Evolutionary conservation across 2,888 invertebrate genomes (phyloP).

Genomic region (Augiades crinisus): DNA sequence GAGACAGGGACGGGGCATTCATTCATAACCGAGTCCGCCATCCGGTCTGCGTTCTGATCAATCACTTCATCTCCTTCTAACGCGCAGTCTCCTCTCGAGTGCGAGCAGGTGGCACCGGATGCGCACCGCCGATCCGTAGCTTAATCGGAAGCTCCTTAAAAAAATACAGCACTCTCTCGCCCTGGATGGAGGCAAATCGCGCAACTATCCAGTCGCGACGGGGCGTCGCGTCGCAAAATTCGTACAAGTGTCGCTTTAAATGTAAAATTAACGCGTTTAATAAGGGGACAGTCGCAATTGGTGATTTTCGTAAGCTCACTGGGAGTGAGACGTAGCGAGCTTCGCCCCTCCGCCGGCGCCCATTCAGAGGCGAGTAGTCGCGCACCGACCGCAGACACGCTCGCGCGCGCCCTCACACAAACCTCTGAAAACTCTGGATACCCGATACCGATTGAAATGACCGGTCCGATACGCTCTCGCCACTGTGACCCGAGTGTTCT

Average conservation of each 20-base stretch:
- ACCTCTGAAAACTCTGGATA: constrained; percentile 52
- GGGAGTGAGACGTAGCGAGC: constrained; percentile 70
- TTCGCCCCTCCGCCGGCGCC: constrained; percentile 78
- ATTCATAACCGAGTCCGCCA: constrained; percentile 80
- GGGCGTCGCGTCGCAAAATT: constrained; percentile 37
- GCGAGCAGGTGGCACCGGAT: constrained; percentile 79
- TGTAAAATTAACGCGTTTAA: constrained; percentile 49
- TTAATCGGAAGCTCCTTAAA: constrained; percentile 70
- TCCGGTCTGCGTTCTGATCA: constrained; percentile 75
- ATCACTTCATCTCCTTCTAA: constrained; percentile 79
- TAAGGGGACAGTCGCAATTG: constrained; percentile 70
- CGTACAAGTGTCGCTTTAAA: constrained; percentile 45
- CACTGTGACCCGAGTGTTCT: constrained; percentile 57
- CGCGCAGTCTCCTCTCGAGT: constrained; percentile 65
- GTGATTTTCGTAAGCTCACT: constrained; percentile 75
- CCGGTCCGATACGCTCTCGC: constrained; percentile 56
- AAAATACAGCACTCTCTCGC: constrained; percentile 56
- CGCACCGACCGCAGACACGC: constrained; percentile 73
- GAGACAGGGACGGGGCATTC: constrained; percentile 70
- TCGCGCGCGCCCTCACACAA: constrained; percentile 69
- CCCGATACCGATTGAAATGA: constrained; percentile 57
- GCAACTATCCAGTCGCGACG: constrained; percentile 35
- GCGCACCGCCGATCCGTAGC: constrained; percentile 59
- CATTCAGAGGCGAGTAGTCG: constrained; percentile 72
- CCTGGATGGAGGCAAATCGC: constrained; percentile 43